Conservation (phyloP, 2,113 vertebrate species). For the Perognathus longimembris region DNA sequence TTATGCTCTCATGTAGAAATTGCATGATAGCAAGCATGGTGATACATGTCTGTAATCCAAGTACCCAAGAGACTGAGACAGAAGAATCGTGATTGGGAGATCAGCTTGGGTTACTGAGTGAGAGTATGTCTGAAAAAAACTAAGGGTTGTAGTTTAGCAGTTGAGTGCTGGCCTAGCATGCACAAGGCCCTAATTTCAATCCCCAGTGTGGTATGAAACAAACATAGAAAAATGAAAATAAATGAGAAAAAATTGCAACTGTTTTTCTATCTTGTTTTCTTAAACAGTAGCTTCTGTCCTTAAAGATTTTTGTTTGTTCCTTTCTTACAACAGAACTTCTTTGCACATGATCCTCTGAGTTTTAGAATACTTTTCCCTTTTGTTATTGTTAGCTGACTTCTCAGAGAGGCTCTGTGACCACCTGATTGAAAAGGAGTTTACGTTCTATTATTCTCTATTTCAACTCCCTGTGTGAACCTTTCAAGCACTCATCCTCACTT, state of each 20-base stretch:
- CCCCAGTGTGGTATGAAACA: background rate
- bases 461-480: background rate
- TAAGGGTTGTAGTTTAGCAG: background rate
- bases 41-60: background rate
- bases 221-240: too few relatives aligned
- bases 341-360: background rate
- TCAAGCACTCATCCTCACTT: background rate
- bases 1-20: background rate
- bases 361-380: background rate
- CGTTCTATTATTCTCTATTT: background rate
- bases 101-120: background rate
- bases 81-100: background rate
- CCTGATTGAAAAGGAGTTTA: background rate
- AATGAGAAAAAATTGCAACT: background rate
- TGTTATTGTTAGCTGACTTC: background rate
- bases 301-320: background rate
- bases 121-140: background rate
- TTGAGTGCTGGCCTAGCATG: background rate
- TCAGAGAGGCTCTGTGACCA: background rate
- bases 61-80: background rate
- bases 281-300: background rate
- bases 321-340: background rate
- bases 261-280: background rate
- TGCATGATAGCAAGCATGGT: background rate
- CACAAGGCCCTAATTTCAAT: background rate